These are phyloP conservation scores for Daphoenositta chrysoptera DNA, from an alignment of 2,113 vertebrate species.

Conservation along the genomic window DNA sequence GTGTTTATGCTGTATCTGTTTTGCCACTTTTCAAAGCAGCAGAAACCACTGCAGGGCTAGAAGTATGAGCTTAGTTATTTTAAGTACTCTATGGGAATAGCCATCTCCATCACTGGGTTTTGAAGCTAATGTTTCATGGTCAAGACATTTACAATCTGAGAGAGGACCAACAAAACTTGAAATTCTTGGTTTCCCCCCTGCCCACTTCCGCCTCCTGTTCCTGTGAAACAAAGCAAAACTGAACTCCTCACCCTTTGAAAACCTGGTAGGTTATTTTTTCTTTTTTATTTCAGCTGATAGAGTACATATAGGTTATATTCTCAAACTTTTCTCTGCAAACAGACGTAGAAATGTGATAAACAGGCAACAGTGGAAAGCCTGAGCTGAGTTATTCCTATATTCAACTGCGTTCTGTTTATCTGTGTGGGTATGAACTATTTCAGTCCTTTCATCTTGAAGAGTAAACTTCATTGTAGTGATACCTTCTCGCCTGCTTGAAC, in stretches of 20 bases:
- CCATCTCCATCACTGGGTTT: not conserved
- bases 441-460: not conserved
- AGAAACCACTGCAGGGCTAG: not conserved
- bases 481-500: not conserved
- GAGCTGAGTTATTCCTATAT: not conserved
- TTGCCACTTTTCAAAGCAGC: not conserved
- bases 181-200: not conserved
- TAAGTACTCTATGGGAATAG: not conserved
- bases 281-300: not conserved
- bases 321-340: not conserved
- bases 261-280: not conserved
- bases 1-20: not conserved
- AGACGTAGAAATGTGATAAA: not conserved
- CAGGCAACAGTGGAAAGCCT: not conserved
- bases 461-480: not conserved
- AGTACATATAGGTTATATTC: not conserved
- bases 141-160: not conserved
- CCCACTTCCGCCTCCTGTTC: not conserved
- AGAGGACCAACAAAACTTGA: not conserved
- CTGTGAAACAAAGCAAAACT: not conserved
- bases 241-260: not conserved
- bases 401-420: not conserved
- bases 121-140: not conserved
- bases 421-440: not conserved
- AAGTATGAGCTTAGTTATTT: not conserved